Percentiles rank a stretch among this genome's conserved stretches.
These are phyloP conservation scores for Microcebus murinus DNA, from an alignment of 2,113 vertebrate species.

Conservation along the genomic window DNA sequence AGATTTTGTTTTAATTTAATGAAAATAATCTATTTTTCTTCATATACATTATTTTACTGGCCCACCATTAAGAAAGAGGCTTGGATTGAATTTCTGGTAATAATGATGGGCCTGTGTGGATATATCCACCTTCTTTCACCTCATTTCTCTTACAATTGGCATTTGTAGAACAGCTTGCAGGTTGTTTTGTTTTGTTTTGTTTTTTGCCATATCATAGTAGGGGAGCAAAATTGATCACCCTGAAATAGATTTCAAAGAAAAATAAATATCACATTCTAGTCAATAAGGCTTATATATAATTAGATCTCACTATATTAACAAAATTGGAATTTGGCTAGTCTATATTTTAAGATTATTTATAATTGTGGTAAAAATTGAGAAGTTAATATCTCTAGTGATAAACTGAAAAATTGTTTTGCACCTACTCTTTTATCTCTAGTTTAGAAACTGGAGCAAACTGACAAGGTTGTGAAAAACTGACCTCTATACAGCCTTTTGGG, in stretches of 20 bases:
- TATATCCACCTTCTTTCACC: neutral
- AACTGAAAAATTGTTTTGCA: neutral
- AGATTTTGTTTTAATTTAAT: conserved; percentile 19
- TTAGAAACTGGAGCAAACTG: neutral
- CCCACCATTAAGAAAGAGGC: neutral
- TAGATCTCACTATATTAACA: neutral
- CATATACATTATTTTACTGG: neutral
- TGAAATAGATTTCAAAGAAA: neutral
- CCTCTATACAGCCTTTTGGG: neutral
- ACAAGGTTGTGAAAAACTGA: neutral
- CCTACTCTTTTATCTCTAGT: neutral
- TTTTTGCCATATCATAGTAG: neutral
- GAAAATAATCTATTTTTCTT: conserved; percentile 6
- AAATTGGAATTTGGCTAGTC: neutral
- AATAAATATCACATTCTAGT: neutral
- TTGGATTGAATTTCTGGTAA: neutral
- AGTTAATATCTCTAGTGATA: neutral
- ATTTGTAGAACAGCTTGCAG: neutral
- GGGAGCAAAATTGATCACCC: neutral
- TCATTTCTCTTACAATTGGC: neutral
- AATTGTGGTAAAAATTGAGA: neutral
- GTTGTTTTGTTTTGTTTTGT: neutral
- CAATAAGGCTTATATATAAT: neutral
- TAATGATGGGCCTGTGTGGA: neutral
- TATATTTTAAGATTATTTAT: conserved; percentile 12